A percentile compares a stretch with the other conserved stretches of the same genome.
These are phyloP conservation scores for Oithona nana DNA, from an alignment of 2,888 invertebrate species.

Conservation along the genomic window DNA sequence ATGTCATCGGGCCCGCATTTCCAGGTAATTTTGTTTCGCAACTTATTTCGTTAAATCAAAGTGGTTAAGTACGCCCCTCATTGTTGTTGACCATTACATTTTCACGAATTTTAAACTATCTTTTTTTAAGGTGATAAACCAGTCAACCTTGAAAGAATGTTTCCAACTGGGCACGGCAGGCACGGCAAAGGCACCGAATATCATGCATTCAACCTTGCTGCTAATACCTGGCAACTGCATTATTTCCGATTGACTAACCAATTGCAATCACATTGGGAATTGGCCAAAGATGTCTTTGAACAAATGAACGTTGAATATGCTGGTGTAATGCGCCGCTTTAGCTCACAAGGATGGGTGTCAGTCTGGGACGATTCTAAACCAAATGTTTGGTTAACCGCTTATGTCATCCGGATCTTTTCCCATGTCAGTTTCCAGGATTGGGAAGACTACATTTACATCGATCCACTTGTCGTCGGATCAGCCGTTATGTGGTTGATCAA, in stretches of 20 bases:
- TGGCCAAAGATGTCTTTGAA: conserved; percentile 20
- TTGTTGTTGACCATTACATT: too few species aligned
- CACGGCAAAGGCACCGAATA: conserved; percentile 48
- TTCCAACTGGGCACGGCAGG: conserved; percentile 19
- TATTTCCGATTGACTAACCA: conserved; percentile 31
- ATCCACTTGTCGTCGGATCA: conserved; percentile 62
- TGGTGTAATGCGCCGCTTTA: conserved; percentile 19
- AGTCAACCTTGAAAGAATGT: background rate
- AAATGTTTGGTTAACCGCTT: conserved; percentile 82
- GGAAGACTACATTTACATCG: conserved; percentile 88
- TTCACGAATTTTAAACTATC: too few species aligned
- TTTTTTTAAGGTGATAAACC: too few species aligned
- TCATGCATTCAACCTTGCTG: conserved; percentile 89
- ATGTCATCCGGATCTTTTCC: conserved; percentile 66
- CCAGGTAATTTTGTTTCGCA: too few species aligned
- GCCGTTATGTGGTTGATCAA: conserved; percentile 67
- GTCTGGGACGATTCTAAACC: conserved; percentile 56
- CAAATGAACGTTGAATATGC: conserved; percentile 21
- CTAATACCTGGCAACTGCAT: conserved; percentile 44
- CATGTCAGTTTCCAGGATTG: conserved; percentile 89
- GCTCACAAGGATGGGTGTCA: conserved; percentile 19
- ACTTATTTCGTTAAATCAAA: too few species aligned
- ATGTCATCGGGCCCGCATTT: conserved; percentile 80
- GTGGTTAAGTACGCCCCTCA: too few species aligned
- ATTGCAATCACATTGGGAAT: conserved; percentile 21